phyloP scores from a whole-genome alignment of 2,113 vertebrate genomes.

The Lasiurus cinereus region DNA sequence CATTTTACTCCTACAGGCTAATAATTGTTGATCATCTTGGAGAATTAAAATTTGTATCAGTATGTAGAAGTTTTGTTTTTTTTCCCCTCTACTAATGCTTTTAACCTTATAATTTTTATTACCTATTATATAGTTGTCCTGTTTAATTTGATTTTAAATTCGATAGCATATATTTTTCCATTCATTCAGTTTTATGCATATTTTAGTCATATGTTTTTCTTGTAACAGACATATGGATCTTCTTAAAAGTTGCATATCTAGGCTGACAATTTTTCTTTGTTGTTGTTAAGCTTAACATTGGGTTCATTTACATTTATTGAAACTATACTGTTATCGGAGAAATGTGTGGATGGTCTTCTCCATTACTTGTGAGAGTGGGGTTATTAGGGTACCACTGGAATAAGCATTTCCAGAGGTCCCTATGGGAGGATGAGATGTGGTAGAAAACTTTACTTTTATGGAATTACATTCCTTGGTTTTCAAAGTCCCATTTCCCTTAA shows the following conservation, averaged over 20 bases:
- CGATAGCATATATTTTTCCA: background rate
- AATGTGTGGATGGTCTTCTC: too few species aligned
- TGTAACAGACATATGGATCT: background rate
- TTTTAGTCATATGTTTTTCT: background rate
- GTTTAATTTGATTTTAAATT: constrained; percentile 31
- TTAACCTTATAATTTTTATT: background rate
- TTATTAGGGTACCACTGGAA: too few species aligned
- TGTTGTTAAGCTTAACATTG: background rate
- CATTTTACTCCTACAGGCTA: background rate
- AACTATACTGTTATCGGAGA: background rate
- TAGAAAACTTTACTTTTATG: too few species aligned
- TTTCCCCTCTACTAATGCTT: background rate
- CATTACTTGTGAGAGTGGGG: too few species aligned
- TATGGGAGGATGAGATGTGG: too few species aligned
- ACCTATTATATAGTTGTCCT: background rate
- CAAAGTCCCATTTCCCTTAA: too few species aligned
- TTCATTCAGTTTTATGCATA: background rate
- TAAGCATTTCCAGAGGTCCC: too few species aligned
- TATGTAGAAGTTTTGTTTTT: background rate
- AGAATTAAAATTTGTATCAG: background rate
- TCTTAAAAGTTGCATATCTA: background rate
- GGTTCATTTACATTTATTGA: background rate
- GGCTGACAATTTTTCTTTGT: background rate
- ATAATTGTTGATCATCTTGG: background rate
- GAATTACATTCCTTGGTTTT: too few species aligned